A percentile compares a stretch with the other conserved stretches of the same genome.
Conservation (phyloP, 2,113 vertebrate genomes). For the Vicugna pacos region DNA sequence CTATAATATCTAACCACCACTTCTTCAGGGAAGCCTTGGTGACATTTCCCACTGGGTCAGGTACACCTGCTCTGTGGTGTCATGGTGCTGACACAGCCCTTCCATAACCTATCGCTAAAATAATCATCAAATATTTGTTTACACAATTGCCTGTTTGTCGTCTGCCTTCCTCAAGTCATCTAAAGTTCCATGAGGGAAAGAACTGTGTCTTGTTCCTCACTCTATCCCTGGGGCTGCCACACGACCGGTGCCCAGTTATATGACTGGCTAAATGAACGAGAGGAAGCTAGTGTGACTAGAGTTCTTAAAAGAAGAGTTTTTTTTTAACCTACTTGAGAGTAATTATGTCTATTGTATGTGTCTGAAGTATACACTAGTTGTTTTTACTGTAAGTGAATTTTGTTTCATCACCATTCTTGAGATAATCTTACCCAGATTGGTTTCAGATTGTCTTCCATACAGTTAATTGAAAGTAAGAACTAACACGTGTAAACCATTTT, state of each 20-base stretch:
- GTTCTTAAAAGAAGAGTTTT: neutral
- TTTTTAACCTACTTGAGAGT: neutral
- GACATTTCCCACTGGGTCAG: neutral
- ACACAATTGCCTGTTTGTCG: neutral
- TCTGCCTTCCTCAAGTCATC: neutral
- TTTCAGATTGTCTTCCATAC: slow-evolving; percentile 47
- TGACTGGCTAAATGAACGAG: neutral
- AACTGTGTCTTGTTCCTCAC: neutral
- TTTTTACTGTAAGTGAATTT: slow-evolving; percentile 25
- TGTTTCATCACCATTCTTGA: slow-evolving; percentile 49
- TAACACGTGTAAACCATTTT: slow-evolving; percentile 38
- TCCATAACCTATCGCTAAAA: neutral
- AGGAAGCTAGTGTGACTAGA: neutral
- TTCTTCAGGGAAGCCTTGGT: neutral
- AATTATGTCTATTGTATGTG: neutral
- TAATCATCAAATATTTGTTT: neutral
- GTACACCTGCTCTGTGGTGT: neutral
- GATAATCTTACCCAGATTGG: slow-evolving; percentile 54
- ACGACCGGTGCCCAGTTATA: neutral
- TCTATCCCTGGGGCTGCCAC: neutral
- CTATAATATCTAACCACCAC: neutral
- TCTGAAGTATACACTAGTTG: neutral
- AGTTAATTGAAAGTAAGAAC: slow-evolving; percentile 44
- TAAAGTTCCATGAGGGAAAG: neutral
- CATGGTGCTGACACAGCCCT: neutral